phyloP scores from a whole-genome alignment of 1,140 invertebrate genomes.

The Mizuhopecten yessoensis region DNA sequence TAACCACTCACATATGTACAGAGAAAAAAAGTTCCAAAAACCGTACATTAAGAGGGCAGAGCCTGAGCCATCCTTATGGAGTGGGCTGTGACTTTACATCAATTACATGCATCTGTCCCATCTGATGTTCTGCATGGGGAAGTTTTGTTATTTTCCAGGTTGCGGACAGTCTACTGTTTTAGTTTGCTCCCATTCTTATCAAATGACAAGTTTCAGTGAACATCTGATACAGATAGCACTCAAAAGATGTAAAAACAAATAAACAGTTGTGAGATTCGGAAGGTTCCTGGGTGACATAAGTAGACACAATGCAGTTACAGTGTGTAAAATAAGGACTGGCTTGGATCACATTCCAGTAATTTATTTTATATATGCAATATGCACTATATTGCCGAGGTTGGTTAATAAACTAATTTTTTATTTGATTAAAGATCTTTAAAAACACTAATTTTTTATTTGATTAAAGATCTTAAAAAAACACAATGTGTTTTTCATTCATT shows the following conservation, averaged over 20 bases:
- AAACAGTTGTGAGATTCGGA: constrained; percentile 18
- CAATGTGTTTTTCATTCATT: no score
- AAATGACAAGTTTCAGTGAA: background rate
- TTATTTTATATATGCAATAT: no score
- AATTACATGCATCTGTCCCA: background rate
- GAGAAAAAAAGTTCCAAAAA: background rate
- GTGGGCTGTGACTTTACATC: background rate
- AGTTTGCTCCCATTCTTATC: background rate
- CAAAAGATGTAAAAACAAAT: background rate
- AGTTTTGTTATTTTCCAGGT: background rate
- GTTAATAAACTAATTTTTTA: no score
- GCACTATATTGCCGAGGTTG: no score
- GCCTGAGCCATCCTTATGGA: background rate
- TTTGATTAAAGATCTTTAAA: no score
- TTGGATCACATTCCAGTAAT: no score
- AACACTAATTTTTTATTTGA: no score
- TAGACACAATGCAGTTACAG: background rate
- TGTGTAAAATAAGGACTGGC: background rate
- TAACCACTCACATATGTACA: background rate
- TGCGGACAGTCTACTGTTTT: background rate
- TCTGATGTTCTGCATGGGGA: background rate
- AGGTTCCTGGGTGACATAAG: background rate
- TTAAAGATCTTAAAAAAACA: no score
- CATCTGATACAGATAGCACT: background rate
- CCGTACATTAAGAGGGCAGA: background rate